These are phyloP conservation scores for Sorex maritimensis DNA, from an alignment of 2,797 vertebrate genomes.

Conservation along the genomic window DNA sequence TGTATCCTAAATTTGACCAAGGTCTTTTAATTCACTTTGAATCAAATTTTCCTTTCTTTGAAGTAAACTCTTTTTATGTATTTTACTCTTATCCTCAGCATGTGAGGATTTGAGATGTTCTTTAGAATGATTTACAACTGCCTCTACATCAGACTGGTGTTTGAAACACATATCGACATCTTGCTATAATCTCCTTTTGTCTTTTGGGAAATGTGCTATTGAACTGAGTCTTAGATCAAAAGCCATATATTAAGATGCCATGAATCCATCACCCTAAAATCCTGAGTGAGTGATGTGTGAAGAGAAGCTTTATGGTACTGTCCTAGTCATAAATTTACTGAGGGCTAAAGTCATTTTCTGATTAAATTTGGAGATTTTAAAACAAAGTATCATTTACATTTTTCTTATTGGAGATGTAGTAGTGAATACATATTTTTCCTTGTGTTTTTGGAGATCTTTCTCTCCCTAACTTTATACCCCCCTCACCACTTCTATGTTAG, in stretches of 20 bases:
- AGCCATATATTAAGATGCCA: conserved; percentile 25
- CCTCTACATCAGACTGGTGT: background rate
- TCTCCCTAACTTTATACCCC: too few relatives aligned
- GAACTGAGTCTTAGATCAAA: background rate
- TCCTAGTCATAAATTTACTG: background rate
- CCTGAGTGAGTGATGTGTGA: background rate
- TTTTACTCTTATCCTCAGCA: background rate
- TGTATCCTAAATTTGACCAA: conserved; percentile 26
- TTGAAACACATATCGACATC: conserved; percentile 5
- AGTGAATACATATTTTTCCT: too few relatives aligned
- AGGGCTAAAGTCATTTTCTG: background rate
- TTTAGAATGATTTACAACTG: conserved; percentile 37
- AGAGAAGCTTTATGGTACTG: background rate
- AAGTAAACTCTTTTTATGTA: background rate
- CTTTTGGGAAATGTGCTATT: background rate
- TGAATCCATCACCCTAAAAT: background rate
- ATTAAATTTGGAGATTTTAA: background rate
- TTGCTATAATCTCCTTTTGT: conserved; percentile 12
- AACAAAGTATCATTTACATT: background rate
- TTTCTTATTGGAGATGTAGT: background rate
- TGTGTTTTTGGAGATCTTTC: too few relatives aligned
- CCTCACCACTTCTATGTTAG: too few relatives aligned
- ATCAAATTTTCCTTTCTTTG: conserved; percentile 34
- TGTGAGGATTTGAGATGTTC: conserved; percentile 1
- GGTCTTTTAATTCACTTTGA: conserved; percentile 52